Evolutionary conservation across 2,888 invertebrate genomes (phyloP), one percentile per base, ranked within the genome.

Genomic region (Auanema sp.): DNA sequence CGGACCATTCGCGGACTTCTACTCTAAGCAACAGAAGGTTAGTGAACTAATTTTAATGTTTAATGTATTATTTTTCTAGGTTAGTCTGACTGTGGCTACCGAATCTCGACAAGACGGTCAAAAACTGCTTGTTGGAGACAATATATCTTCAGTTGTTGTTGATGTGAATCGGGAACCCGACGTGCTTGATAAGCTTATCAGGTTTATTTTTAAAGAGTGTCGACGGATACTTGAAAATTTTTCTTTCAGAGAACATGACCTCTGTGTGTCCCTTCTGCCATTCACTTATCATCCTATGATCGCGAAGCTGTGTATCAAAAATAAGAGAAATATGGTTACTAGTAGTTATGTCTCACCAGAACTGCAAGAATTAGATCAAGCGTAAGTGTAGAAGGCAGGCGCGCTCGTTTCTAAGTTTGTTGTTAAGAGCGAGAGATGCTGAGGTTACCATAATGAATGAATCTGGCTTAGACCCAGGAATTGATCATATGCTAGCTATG

Each of bases 391-490:
- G 1, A 12, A 33, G 1, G 50, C 40, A 5, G 6, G 18, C 14
- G 18, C 2, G 8, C 4, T 21, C n/a, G 24, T 21, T 52, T 14
- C 2, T 52, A 14, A 16, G 6, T n/a, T 2, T 10, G 18, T 16
- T 47, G 73, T 77, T 21, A 72, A 92, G 92, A 60, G 97, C 97
- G 0, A 88, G 89, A 55, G 89, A 91, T 41, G 92, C 93, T 0
- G 94, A 92, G 0, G 88, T 99, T 0, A 96, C 96, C 0, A 88
- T 98, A 49, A 87, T 99, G 70, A 98, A 97, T 83, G 98, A 98
- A 86, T 91, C 95, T 0, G 98, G 98, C 0, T 87, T 99, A 40
- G 98, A 99, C 84, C 98, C 98, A 0, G 98, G 97, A n/a, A 94
- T 95, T 75, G 95, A 96, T 85, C 98, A 98, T 85, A 88, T 99